phyloP scores from a whole-genome alignment of 1,140 invertebrate species.

The Nephotettix cincticeps region DNA sequence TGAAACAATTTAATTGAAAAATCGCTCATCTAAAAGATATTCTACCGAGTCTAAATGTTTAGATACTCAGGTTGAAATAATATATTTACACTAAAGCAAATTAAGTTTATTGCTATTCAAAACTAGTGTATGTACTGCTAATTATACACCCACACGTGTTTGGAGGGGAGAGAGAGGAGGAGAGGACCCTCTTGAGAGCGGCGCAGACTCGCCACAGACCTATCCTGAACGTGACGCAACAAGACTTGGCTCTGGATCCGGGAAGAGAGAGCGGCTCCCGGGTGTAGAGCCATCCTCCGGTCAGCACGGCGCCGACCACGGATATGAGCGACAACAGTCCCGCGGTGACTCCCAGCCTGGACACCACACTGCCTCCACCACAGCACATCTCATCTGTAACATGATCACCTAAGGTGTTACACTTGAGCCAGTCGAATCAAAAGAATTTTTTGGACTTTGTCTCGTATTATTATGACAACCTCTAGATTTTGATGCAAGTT shows the following conservation, averaged over 20 bases:
- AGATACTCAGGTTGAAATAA: too few species aligned
- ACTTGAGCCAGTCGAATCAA: too few species aligned
- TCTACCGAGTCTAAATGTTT: too few species aligned
- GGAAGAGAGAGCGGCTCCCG: conserved; percentile 50
- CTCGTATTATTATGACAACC: too few species aligned
- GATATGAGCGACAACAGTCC: conserved; percentile 48
- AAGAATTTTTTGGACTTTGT: too few species aligned
- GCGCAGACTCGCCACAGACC: conserved; percentile 53
- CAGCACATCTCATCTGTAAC: conserved; percentile 9
- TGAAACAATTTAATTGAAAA: too few species aligned
- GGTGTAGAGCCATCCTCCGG: conserved; percentile 52
- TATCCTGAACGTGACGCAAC: conserved; percentile 50
- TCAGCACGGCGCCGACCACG: conserved; percentile 50
- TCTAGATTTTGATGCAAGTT: too few species aligned
- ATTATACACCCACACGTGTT: background rate
- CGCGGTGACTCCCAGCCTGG: conserved; percentile 48
- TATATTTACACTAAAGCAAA: too few species aligned
- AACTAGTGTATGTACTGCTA: too few species aligned
- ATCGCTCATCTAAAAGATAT: too few species aligned
- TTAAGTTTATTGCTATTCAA: too few species aligned
- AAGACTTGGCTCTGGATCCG: conserved; percentile 42
- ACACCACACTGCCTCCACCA: conserved; percentile 33
- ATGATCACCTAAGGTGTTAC: too few species aligned
- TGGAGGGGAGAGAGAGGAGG: background rate
- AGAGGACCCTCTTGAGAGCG: conserved; percentile 37